Base-by-base conservation (phyloP, 2,888 invertebrate species). In the Acronicta alni region DNA sequence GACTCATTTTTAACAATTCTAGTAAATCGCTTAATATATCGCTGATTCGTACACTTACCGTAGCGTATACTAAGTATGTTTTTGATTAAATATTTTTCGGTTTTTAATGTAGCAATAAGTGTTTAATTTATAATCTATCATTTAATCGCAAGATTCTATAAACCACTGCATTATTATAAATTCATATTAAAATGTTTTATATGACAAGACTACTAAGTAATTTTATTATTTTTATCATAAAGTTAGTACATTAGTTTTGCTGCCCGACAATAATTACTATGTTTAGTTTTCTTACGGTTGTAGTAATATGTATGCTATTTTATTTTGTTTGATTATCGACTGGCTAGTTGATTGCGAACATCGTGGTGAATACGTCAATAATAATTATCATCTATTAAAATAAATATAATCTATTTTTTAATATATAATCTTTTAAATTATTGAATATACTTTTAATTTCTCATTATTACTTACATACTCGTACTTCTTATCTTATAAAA, bases 181-280 rank as follows among this genome's bases (percentile, higher is more conserved):
- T 77, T 67, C 65, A 67, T 60, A 59, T 67, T 74, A 64, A 72
- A 65, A 71, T 71, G 72, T 83, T 87, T 86, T 85, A 71, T 82
- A 81, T 83, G 85, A 86, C 85, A 86, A 87, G 87, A 89, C 88
- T 88, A 83, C 76, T 72, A 56, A 61, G 68, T 83, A 79, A 81
- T 77, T 72, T 85, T 85, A 83, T 85, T 85, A 83, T 84, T 82
- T 83, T 80, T 79, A 75, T 83, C 67, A 73, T 75, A 57, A 72
- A 76, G 77, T 80, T 86, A 85, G 83, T 84, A 77, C 71, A 79
- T 82, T 85, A 84, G 85, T 83, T 84, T 88, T 87, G 90, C 89
- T 91, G 91, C 85, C 84, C 84, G 92, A 91, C 89, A 91, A 90
- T 90, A 90, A 89, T 83, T 53, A 67, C 82, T 84, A 81, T 77